Evolutionary conservation across 2,888 invertebrate species (phyloP).

Genomic region (Dilophus febrilis): DNA sequence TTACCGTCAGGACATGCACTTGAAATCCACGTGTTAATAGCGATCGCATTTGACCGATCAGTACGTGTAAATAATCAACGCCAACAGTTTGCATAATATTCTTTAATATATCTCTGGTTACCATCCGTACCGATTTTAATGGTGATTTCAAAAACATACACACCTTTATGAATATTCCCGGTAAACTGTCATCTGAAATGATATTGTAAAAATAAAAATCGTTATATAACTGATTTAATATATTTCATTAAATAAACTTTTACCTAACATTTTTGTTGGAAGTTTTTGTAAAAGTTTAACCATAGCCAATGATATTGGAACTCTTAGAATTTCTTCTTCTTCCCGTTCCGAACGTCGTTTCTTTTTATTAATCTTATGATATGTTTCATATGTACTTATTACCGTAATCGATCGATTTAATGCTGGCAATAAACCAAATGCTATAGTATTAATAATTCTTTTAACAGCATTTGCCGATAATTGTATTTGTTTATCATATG

Average conservation of each 20-base stretch:
- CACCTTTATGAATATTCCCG: constrained; percentile 74
- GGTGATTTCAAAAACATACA: constrained; percentile 83
- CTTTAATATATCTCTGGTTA: constrained; percentile 79
- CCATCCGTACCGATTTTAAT: constrained; percentile 66
- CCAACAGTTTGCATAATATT: constrained; percentile 79
- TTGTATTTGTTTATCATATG: constrained; percentile 29
- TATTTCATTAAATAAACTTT: too few relatives aligned
- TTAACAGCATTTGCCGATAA: constrained; percentile 57
- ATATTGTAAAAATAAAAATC: too few relatives aligned
- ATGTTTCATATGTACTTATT: constrained; percentile 52
- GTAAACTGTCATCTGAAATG: constrained; percentile 44
- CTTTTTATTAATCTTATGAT: constrained; percentile 62
- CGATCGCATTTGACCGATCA: constrained; percentile 65
- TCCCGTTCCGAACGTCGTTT: constrained; percentile 55
- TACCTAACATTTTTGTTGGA: constrained; percentile 48
- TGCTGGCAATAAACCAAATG: constrained; percentile 58
- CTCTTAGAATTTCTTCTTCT: constrained; percentile 73
- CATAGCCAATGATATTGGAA: constrained; percentile 84
- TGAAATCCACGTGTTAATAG: constrained; percentile 79
- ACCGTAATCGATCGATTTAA: constrained; percentile 54
- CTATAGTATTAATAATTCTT: constrained; percentile 52
- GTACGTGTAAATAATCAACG: constrained; percentile 54
- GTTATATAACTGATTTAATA: too few relatives aligned
- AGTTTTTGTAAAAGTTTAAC: constrained; percentile 80
- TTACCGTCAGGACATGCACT: constrained; percentile 81